A percentile compares a stretch with the other conserved stretches of the same genome.
phyloP scores from a whole-genome alignment of 2,888 invertebrate species.

The Acleris sparsana region DNA sequence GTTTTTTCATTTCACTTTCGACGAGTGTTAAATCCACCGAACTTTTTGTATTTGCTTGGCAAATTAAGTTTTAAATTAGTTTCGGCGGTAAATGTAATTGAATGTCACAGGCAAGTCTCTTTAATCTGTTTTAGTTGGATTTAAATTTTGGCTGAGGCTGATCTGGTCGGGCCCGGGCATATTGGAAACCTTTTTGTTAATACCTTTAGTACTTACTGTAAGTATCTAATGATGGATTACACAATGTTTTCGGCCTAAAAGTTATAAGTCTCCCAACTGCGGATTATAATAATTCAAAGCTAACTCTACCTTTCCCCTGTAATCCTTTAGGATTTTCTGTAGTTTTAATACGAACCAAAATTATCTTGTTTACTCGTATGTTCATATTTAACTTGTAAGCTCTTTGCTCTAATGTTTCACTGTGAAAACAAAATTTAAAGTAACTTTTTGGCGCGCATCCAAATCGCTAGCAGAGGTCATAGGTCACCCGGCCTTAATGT shows the following conservation, averaged over 20 bases:
- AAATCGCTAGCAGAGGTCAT: conserved; percentile 65
- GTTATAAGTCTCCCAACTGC: conserved; percentile 12
- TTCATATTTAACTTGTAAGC: conserved; percentile 64
- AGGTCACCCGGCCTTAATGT: conserved; percentile 72
- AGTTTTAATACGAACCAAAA: conserved; percentile 15
- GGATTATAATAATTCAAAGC: conserved; percentile 7
- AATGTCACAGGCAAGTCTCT: background rate
- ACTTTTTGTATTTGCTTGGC: conserved; percentile 43
- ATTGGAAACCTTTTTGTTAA: too few species aligned
- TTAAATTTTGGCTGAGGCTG: too few species aligned
- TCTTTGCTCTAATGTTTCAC: conserved; percentile 58
- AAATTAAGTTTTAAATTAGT: conserved; percentile 19
- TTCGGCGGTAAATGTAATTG: conserved; percentile 10
- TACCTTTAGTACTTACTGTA: too few species aligned
- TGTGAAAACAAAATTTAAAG: conserved; percentile 65
- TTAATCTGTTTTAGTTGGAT: conserved; percentile 1
- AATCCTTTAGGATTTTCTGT: conserved; percentile 2
- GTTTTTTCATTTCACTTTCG: conserved; percentile 53
- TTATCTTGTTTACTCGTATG: conserved; percentile 37
- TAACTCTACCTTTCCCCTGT: background rate
- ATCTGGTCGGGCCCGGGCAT: too few species aligned
- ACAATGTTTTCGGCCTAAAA: conserved; percentile 4
- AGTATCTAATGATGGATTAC: background rate
- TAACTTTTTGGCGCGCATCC: conserved; percentile 63
- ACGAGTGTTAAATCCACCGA: conserved; percentile 36